Evolutionary conservation across 2,888 invertebrate genomes (phyloP).

Genomic region (Nomada ruficornis): DNA sequence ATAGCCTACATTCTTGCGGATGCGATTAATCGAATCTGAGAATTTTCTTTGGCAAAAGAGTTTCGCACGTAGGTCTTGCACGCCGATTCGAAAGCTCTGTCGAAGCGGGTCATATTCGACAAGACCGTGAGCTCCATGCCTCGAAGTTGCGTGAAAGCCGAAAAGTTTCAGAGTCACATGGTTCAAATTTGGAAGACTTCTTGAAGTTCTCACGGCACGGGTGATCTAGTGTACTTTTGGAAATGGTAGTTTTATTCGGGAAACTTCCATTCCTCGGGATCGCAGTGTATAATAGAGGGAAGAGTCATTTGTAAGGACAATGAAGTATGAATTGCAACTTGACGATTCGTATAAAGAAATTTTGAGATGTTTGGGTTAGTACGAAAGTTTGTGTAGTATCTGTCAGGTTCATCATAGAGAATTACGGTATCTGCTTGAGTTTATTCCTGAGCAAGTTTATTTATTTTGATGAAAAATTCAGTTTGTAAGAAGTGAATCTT

Average conservation of each 20-base stretch:
- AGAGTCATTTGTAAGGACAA: neutral
- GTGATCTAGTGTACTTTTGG: neutral
- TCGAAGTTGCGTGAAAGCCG: neutral
- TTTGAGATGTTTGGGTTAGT: too few species aligned
- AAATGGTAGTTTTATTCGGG: neutral
- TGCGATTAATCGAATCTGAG: conserved; percentile 34
- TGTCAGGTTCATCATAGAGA: too few species aligned
- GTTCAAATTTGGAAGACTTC: conserved; percentile 6
- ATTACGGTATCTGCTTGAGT: too few species aligned
- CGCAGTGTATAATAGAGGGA: neutral
- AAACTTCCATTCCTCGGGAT: neutral
- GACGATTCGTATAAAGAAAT: too few species aligned
- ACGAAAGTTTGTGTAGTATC: too few species aligned
- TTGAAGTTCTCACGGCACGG: neutral
- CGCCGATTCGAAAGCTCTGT: neutral
- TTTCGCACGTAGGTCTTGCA: neutral
- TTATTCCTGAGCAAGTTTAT: too few species aligned
- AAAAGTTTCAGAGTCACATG: neutral
- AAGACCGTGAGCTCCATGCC: neutral
- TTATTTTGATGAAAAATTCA: too few species aligned
- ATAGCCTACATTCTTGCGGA: conserved; percentile 20
- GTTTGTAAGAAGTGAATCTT: too few species aligned
- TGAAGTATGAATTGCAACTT: too few species aligned
- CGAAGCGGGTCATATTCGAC: neutral
- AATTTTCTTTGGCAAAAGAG: neutral